These are phyloP conservation scores for Chelonus insularis DNA, from an alignment of 1,140 invertebrate species.

Conservation along the genomic window DNA sequence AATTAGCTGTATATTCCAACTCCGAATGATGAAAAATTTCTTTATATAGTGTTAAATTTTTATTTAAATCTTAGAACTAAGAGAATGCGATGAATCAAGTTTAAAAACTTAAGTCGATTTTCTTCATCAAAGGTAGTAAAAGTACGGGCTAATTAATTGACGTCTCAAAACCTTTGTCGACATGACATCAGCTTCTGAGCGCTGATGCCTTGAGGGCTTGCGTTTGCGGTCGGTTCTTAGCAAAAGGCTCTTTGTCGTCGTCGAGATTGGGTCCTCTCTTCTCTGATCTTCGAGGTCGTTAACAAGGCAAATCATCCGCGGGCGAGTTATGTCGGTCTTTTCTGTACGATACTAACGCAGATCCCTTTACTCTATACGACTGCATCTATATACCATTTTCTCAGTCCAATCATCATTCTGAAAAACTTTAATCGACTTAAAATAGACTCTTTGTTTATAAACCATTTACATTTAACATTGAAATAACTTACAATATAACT, in stretches of 20 bases:
- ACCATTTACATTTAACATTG: no score
- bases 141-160: constrained; percentile 51
- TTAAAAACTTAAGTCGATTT: constrained; percentile 34
- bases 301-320: constrained; percentile 37
- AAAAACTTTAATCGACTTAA: constrained; percentile 35
- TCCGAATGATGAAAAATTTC: background rate
- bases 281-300: constrained; percentile 31
- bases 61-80: background rate
- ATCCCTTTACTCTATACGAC: constrained; percentile 22
- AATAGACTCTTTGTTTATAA: no score
- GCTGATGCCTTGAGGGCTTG: constrained; percentile 38
- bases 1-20: no score
- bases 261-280: constrained; percentile 16
- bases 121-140: constrained; percentile 31
- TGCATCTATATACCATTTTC: constrained; percentile 7
- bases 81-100: constrained; percentile 6
- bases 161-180: constrained; percentile 51
- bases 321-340: constrained; percentile 34
- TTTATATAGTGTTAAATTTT: background rate
- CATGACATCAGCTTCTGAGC: constrained; percentile 41
- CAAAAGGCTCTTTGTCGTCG: constrained; percentile 40
- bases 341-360: constrained; percentile 27
- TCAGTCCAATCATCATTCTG: constrained; percentile 30
- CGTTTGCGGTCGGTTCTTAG: constrained; percentile 38
- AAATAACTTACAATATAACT: no score